These are phyloP conservation scores for Cepaea nemoralis DNA, from an alignment of 1,140 invertebrate genomes.

Conservation along the genomic window DNA sequence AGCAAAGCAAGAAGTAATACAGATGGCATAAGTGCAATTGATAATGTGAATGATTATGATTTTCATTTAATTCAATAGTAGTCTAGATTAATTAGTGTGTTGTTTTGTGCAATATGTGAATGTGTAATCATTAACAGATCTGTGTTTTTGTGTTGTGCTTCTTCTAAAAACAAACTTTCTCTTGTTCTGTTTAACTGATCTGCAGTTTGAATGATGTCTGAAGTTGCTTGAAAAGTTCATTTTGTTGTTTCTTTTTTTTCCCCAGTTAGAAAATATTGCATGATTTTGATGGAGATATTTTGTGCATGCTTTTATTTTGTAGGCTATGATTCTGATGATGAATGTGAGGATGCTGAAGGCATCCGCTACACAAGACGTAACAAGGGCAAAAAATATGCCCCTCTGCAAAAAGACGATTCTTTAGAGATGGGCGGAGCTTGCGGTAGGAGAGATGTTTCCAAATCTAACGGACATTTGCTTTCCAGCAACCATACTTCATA, in stretches of 20 bases:
- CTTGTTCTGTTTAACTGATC: not conserved
- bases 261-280: conserved; percentile 13
- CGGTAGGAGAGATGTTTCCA: conserved; percentile 26
- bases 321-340: conserved; percentile 70
- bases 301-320: conserved; percentile 66
- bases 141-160: not conserved
- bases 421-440: conserved; percentile 51
- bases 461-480: conserved; percentile 33
- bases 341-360: conserved; percentile 63
- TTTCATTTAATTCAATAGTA: not conserved
- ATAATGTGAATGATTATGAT: not conserved
- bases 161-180: not conserved
- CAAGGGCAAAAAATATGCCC: conserved; percentile 68
- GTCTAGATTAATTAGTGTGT: conserved; percentile 7
- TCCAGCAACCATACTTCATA: conserved; percentile 31
- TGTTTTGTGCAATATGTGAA: conserved; percentile 1
- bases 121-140: not conserved
- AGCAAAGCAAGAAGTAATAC: no score
- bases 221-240: not conserved
- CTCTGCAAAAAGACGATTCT: conserved; percentile 65
- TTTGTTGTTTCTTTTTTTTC: conserved; percentile 33
- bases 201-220: not conserved
- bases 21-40: not conserved
- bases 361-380: conserved; percentile 61
- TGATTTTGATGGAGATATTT: conserved; percentile 29